Evolutionary conservation across 2,888 invertebrate species (phyloP).

Genomic region (Dolomedes plantarius): DNA sequence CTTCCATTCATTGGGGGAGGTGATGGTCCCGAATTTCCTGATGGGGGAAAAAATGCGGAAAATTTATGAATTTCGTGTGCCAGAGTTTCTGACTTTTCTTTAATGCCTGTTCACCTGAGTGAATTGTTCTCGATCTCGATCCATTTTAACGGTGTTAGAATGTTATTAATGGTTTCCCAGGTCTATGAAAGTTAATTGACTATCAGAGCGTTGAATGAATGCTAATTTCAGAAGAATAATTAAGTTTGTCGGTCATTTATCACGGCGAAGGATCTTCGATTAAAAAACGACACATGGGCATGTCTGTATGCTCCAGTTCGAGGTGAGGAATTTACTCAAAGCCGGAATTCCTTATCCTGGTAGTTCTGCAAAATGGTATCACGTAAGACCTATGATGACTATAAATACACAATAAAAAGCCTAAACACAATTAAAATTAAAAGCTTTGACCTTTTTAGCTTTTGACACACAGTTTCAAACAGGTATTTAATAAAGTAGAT

Average conservation of each 20-base stretch:
- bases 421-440: too few species aligned
- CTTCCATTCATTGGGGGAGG: conserved; percentile 1
- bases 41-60: neutral
- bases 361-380: too few species aligned
- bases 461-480: too few species aligned
- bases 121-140: neutral
- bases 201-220: conserved; percentile 6
- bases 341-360: neutral
- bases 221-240: neutral
- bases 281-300: neutral
- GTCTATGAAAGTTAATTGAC: conserved; percentile 5
- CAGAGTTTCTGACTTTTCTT: neutral
- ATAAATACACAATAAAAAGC: too few species aligned
- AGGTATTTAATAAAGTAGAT: too few species aligned
- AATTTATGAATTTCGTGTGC: conserved; percentile 14
- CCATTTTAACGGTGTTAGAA: neutral
- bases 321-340: neutral
- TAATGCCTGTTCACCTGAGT: neutral
- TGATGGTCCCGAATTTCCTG: neutral
- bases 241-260: neutral
- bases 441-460: too few species aligned
- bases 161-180: neutral
- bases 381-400: too few species aligned
- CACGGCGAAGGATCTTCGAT: neutral
- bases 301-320: neutral